A percentile compares a stretch with the other conserved stretches of the same genome.
Conservation (phyloP, 2,888 invertebrate genomes). For the Geophilus truncorum region DNA sequence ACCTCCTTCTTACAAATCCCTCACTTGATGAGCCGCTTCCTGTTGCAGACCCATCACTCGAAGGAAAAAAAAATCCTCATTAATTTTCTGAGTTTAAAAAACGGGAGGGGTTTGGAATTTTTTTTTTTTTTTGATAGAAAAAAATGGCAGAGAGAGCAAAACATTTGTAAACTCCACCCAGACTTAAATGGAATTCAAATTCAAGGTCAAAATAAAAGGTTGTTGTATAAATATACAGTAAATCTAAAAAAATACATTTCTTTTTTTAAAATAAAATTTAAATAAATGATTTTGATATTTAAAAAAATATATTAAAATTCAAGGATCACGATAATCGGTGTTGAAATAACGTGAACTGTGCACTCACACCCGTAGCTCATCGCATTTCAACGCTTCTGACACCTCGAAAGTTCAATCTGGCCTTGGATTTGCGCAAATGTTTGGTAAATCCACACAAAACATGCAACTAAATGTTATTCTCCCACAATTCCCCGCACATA, state of each 20-base stretch:
- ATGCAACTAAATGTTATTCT: not conserved
- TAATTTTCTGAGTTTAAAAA: not conserved
- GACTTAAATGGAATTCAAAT: not conserved
- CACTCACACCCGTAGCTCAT: not conserved
- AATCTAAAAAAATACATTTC: too few relatives aligned
- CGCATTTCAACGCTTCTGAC: not conserved
- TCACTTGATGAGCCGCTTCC: slow-evolving; percentile 8
- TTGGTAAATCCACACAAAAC: not conserved
- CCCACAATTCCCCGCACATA: not conserved
- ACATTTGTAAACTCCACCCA: not conserved
- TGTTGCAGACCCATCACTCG: not conserved
- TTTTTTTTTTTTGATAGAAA: not conserved
- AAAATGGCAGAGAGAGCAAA: not conserved
- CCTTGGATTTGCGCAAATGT: not conserved
- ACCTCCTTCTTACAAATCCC: slow-evolving; percentile 3
- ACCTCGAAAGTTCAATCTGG: not conserved
- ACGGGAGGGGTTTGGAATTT: not conserved
- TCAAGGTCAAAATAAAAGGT: not conserved
- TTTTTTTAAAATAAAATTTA: too few relatives aligned
- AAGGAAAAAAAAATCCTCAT: not conserved
- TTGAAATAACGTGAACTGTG: not conserved
- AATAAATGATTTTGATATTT: too few relatives aligned
- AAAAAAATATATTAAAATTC: not conserved
- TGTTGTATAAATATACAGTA: too few relatives aligned
- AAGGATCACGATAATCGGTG: not conserved